These are phyloP conservation scores for Bubalus kerabau DNA, from an alignment of 2,113 vertebrate species.

Conservation along the genomic window DNA sequence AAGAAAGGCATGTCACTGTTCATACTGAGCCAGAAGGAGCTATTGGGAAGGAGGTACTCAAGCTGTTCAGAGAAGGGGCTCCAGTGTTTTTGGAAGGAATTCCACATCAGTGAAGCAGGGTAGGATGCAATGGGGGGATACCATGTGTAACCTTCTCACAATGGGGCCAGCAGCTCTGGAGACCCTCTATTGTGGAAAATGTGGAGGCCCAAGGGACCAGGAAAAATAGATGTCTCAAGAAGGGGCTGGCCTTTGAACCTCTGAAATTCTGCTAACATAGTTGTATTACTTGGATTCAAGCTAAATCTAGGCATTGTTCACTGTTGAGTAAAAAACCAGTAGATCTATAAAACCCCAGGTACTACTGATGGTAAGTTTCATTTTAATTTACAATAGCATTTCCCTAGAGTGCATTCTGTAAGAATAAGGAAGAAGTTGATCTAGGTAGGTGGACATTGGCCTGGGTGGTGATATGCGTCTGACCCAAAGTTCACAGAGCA, in stretches of 20 bases:
- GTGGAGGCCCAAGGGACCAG: neutral
- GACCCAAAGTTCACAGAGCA: neutral
- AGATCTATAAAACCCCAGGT: neutral
- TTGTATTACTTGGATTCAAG: neutral
- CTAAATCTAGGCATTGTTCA: neutral
- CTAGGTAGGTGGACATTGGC: neutral
- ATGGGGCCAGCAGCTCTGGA: neutral
- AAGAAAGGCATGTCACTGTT: neutral
- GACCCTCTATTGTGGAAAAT: neutral
- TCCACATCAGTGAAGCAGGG: neutral
- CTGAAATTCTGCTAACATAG: neutral
- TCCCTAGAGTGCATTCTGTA: neutral
- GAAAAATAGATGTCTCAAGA: neutral
- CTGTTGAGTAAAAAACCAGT: neutral
- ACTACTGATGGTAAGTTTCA: neutral
- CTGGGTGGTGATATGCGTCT: neutral
- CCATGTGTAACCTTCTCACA: neutral
- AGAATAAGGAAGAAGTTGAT: neutral
- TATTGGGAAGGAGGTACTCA: neutral
- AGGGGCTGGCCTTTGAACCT: neutral
- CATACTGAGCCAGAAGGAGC: neutral
- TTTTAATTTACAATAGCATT: neutral
- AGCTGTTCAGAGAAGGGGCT: neutral
- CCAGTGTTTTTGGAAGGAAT: neutral
- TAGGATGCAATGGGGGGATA: neutral